A percentile compares a stretch with the other conserved stretches of the same genome.
Evolutionary conservation across 2,113 vertebrate species (phyloP).

Genomic region (Stigmatopora nigra): DNA sequence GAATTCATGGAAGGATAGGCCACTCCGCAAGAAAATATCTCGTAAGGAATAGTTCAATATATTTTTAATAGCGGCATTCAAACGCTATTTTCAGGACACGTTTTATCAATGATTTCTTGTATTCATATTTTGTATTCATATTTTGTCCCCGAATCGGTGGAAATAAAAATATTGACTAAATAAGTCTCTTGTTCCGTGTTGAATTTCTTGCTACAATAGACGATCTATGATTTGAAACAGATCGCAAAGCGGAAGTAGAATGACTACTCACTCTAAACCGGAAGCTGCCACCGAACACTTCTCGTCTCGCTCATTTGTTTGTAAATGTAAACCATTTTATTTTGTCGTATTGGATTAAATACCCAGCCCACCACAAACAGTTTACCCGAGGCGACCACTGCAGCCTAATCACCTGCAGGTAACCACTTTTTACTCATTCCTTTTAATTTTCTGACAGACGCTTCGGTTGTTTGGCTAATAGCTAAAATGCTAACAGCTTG

Average conservation of each 20-base stretch:
- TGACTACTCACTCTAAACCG: constrained; percentile 24
- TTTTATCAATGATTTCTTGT: too few species aligned
- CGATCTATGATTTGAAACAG: neutral
- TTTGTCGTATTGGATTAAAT: fast-evolving
- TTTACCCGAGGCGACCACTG: neutral
- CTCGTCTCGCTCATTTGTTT: neutral
- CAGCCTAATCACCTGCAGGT: neutral
- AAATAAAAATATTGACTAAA: too few species aligned
- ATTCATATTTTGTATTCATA: too few species aligned
- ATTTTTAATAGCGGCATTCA: too few species aligned
- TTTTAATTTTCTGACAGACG: neutral
- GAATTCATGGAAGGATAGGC: neutral
- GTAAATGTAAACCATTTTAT: too few species aligned
- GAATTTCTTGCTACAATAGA: neutral
- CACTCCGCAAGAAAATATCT: neutral
- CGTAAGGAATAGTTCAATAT: neutral
- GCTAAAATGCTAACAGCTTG: constrained; percentile 8
- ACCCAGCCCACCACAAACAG: neutral
- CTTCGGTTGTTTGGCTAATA: neutral
- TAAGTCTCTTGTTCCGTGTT: neutral
- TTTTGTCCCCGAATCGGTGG: too few species aligned
- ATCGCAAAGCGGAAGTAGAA: neutral
- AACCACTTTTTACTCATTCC: neutral
- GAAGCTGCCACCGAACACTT: constrained; percentile 22
- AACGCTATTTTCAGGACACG: too few species aligned